Conservation (phyloP, 2,797 vertebrate species). For the Malurus leucopterus region DNA sequence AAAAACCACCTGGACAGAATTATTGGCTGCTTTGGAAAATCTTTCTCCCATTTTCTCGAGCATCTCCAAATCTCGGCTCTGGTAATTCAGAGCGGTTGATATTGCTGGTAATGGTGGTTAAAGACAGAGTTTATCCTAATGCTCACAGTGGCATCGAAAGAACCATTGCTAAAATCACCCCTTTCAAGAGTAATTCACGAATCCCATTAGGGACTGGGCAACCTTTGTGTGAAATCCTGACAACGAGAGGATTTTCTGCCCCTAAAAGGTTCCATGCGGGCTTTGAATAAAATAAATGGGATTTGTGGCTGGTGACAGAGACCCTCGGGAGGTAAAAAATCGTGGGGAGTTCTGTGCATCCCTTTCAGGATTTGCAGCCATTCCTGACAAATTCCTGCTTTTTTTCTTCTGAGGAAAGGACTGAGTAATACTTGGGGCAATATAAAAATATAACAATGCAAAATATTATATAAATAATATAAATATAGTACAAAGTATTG, state of each 20-base stretch:
- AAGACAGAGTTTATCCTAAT: neutral
- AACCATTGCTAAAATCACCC: neutral
- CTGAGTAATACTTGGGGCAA: neutral
- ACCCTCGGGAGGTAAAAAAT: neutral
- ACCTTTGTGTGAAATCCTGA: too few relatives aligned
- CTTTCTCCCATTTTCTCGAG: neutral
- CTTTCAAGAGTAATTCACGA: neutral
- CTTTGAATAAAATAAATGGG: neutral
- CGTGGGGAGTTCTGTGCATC: accelerated
- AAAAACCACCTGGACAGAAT: neutral
- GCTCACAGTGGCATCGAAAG: neutral
- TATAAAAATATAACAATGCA: too few relatives aligned
- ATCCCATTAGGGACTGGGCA: neutral
- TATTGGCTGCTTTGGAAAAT: neutral
- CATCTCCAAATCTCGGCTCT: neutral
- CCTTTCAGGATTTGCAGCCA: neutral
- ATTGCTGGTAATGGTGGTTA: neutral
- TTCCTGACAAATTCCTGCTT: neutral
- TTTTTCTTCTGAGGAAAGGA: neutral
- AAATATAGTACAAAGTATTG: too few relatives aligned
- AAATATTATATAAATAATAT: too few relatives aligned
- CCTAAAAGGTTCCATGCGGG: accelerated
- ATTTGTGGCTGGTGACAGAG: neutral
- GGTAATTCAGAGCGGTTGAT: neutral
- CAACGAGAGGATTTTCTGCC: neutral